Conservation (phyloP, 2,888 invertebrate species). For the Idaea aversata region DNA sequence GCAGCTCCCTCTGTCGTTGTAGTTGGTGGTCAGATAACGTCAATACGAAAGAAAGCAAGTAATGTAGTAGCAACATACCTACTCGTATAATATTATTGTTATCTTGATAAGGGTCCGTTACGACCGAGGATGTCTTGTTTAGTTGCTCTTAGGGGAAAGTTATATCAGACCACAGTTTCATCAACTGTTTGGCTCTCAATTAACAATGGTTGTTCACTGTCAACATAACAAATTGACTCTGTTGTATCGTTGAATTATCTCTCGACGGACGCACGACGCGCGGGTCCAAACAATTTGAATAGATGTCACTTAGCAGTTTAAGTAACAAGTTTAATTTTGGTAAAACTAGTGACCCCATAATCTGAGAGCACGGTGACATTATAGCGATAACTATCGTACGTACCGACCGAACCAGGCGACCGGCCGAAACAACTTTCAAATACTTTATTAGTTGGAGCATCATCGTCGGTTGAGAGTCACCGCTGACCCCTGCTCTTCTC, state of each 20-base stretch:
- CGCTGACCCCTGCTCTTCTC: constrained; percentile 34
- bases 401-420: constrained; percentile 8
- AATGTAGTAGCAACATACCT: background rate
- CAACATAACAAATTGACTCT: background rate
- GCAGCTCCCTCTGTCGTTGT: too few species aligned
- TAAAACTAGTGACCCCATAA: constrained; percentile 42
- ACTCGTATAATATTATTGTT: background rate
- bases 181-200: background rate
- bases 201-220: background rate
- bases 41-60: background rate
- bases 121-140: background rate
- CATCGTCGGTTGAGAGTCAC: constrained; percentile 21
- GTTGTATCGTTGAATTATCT: background rate
- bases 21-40: background rate
- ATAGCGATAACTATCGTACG: constrained; percentile 31
- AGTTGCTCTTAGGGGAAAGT: background rate
- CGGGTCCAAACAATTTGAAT: constrained; percentile 11
- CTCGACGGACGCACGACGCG: background rate
- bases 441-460: constrained; percentile 16
- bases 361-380: constrained; percentile 42
- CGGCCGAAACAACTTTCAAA: constrained; percentile 58
- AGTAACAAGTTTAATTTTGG: constrained; percentile 25
- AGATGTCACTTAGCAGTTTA: constrained; percentile 20
- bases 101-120: background rate
- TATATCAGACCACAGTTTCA: background rate